A percentile compares a stretch with the other conserved stretches of the same genome.
These are phyloP conservation scores for Zosterops pallidus DNA, from an alignment of 2,113 vertebrate species.

Conservation along the genomic window DNA sequence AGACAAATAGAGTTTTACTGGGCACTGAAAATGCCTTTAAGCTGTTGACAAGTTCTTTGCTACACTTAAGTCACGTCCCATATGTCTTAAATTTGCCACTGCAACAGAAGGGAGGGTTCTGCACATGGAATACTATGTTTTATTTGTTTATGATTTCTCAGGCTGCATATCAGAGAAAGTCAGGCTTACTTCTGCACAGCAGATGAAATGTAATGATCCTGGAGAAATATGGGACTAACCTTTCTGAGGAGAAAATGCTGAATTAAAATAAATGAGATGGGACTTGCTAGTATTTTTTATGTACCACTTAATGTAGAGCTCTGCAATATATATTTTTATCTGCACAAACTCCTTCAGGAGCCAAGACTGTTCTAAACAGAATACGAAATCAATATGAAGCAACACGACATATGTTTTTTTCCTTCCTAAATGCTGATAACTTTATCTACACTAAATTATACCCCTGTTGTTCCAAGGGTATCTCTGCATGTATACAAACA, in stretches of 20 bases:
- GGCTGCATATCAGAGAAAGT: constrained; percentile 45
- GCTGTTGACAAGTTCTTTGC: not conserved
- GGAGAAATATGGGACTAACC: constrained; percentile 11
- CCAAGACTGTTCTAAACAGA: not conserved
- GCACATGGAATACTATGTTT: not conserved
- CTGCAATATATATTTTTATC: constrained; percentile 9
- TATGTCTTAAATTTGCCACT: constrained; percentile 7
- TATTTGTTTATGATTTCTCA: not conserved
- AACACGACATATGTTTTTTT: not conserved
- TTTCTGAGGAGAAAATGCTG: constrained; percentile 9
- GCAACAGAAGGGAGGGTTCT: not conserved
- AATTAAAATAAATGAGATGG: constrained; percentile 20
- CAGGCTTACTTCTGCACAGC: constrained; percentile 34
- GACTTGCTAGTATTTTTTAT: constrained; percentile 23
- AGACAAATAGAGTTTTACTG: not conserved
- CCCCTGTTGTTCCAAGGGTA: not conserved
- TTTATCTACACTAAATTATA: not conserved
- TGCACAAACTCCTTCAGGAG: not conserved
- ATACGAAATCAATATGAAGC: not conserved
- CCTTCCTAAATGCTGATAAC: not conserved
- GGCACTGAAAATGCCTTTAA: not conserved
- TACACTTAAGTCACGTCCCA: not conserved
- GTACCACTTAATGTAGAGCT: not conserved
- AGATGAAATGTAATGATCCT: constrained; percentile 40
- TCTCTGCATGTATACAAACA: not conserved